phyloP scores from a whole-genome alignment of 2,797 vertebrate genomes.

The Pseudochirops cupreus region DNA sequence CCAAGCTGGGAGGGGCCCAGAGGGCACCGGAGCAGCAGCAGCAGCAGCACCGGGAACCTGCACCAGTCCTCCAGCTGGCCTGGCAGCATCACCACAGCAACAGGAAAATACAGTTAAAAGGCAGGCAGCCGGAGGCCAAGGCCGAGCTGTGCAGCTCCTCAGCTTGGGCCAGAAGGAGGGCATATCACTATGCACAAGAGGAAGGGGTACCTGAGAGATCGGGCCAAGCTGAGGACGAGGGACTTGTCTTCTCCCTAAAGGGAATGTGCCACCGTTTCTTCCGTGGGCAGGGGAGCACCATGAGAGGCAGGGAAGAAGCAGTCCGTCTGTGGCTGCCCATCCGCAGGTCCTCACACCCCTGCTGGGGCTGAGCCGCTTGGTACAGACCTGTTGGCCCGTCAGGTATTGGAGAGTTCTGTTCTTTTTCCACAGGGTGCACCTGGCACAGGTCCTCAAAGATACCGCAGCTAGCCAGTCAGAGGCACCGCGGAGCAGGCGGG shows the following conservation, averaged over 20 bases:
- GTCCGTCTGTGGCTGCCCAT: slow-evolving; percentile 77
- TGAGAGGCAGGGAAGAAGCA: slow-evolving; percentile 82
- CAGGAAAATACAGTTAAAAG: slow-evolving; percentile 77
- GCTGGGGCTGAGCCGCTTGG: slow-evolving; percentile 76
- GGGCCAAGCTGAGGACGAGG: slow-evolving; percentile 73
- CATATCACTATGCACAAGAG: slow-evolving; percentile 82
- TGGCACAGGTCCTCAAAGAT: slow-evolving; percentile 39
- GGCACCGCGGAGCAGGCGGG: neutral
- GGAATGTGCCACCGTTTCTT: slow-evolving; percentile 80
- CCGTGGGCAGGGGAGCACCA: slow-evolving; percentile 78
- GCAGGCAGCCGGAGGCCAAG: slow-evolving; percentile 67
- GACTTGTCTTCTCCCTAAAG: slow-evolving; percentile 77
- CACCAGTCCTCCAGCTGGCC: slow-evolving; percentile 76
- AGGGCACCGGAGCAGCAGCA: slow-evolving; percentile 57
- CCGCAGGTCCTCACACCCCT: slow-evolving; percentile 59
- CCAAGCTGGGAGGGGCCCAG: slow-evolving; percentile 76
- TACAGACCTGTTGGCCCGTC: slow-evolving; percentile 53
- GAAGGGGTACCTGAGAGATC: slow-evolving; percentile 66
- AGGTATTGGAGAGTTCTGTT: slow-evolving; percentile 17
- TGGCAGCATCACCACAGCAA: slow-evolving; percentile 82
- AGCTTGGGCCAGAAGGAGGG: slow-evolving; percentile 76
- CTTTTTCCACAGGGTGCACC: slow-evolving; percentile 18
- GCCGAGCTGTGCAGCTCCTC: slow-evolving; percentile 66
- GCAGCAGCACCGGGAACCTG: slow-evolving; percentile 24
- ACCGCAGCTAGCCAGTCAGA: neutral